Evolutionary conservation across 2,888 invertebrate species (phyloP), one percentile per base, ranked within the genome.

Genomic region (Torymus texanus): DNA sequence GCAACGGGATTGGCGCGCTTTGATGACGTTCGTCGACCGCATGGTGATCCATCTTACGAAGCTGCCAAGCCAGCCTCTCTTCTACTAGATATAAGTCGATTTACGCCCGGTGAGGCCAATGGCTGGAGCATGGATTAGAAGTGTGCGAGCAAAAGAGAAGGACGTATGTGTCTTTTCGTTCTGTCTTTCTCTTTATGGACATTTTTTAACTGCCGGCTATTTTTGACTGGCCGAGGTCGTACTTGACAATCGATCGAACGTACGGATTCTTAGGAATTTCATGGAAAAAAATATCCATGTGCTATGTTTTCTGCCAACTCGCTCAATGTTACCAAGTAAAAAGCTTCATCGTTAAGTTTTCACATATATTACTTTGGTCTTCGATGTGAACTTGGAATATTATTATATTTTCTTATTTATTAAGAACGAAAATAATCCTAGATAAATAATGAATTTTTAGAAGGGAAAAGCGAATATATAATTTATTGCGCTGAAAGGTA

Each of bases 21-120:
- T 85, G 86, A 86, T 83, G 85, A 85, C 83, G 84, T 67, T 83
- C 70, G 72, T 73, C 76, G 72, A 82, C 84, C 84, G 84, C 85
- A 16, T 73, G 85, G 87, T 87, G 86, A 88, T 88, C 87, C 86
- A 88, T 88, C 88, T 87, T 87, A n/a, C 18, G 16, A 24, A 85
- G 82, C 86, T 87, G 86, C 85, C 87, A 87, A 83, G 82, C 79
- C 62, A 51, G 8, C 21, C 56, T 71, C 50, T 71, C 82, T 81
- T 21, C 18, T 65, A 58, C 59, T 41, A 75, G n/a, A 63, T 24
- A 24, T 24, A 24, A 2, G 24, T 24, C 24, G 24, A 24, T 24
- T 24, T 24, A 3, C 24, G 24, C 55, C n/a, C 13, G 16, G n/a
- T n/a, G 65, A 74, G 61, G 50, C 56, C 74, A 65, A 65, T 24